Evolutionary conservation across 2,113 vertebrate species (phyloP), one percentile per base, ranked within the genome.

Genomic region (Tupaia tana): DNA sequence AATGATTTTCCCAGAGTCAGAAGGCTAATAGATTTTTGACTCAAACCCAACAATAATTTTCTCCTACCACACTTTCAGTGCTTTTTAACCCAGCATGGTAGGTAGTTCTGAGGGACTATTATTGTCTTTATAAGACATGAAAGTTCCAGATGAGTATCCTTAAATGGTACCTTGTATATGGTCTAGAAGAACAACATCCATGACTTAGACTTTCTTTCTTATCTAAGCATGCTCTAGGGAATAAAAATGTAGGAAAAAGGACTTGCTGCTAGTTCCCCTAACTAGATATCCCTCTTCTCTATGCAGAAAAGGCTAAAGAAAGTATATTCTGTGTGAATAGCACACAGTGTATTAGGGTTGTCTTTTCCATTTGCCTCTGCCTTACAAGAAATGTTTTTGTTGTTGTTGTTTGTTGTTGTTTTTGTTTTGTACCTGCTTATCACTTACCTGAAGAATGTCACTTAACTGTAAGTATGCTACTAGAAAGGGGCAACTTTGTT

Each of bases 391-490:
- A 10, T 20, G 61, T 20, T 25, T n/a, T 29, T 24, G 43, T 43
- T 43, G 43, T 43, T 43, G 43, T 43, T 43, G 43, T 43, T 43
- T 43, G 43, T 43, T 43, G 43, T 43, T 24, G 61, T 8, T 63
- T 64, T 31, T 19, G 22, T 54, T 70, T 61, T 84, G 43, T 9
- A 54, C 70, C 93, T 34, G 74, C 22, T 18, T 84, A 67, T 73
- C 15, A 96, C 70, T 77, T 81, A 81, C 90, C 91, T 31, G 77
- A 89, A 90, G 31, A 34, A 69, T 52, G 22, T 1, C 12, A 0
- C 54, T 88, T 93, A 54, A 69, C 54, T 89, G 54, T n/a, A 34
- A 91, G 75, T 80, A 29, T 43, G 78, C 81, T 70, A 67, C 80
- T 71, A 34, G 6, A 52, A 0, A 52, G 61, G 86, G 61, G 80